Evolutionary conservation across 2,888 invertebrate species (phyloP), one percentile per base, ranked within the genome.

Genomic region (Aporophyla lueneburgensis): DNA sequence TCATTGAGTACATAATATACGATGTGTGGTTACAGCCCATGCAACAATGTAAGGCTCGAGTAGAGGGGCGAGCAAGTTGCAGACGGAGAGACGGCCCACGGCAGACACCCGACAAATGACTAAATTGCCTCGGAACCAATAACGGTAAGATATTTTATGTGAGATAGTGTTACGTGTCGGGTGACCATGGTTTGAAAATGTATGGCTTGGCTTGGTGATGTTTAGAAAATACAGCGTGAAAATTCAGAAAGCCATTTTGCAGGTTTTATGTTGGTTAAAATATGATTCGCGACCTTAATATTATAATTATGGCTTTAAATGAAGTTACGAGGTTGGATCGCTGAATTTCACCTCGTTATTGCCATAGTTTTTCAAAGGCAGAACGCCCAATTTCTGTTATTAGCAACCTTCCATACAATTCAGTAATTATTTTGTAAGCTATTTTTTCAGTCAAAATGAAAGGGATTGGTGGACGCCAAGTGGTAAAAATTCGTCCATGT

Each of bases 51-150:
- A 86, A 75, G 51, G 83, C 74, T 74, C 81, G 80, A 66, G 79
- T 49, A 53, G 71, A 79, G 87, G 84, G 75, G 77, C 74, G 65
- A 62, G 62, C 77, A 80, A 85, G 69, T 79, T 77, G 86, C 88
- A 70, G 80, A 80, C 78, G 65, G 70, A 65, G 82, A 80, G 81
- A 83, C 88, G 79, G 90, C 90, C 87, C 86, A 86, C 89, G 88
- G 85, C 92, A 89, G 93, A 93, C 94, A 92, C 88, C 87, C 91
- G 91, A 93, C 93, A 93, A 93, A 94, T 94, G 92, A 93, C 93
- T 94, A 94, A 94, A 95, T 94, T 94, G 92, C 92, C 86, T 88
- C 89, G 87, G 87, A 89, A 90, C 91, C 90, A 89, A 90, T 93
- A 93, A 93, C 94, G 91, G 93, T 91, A 90, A 88, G 73, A 88